Evolutionary conservation across 1,140 invertebrate species (phyloP).

Genomic region (Holotrichia oblita): DNA sequence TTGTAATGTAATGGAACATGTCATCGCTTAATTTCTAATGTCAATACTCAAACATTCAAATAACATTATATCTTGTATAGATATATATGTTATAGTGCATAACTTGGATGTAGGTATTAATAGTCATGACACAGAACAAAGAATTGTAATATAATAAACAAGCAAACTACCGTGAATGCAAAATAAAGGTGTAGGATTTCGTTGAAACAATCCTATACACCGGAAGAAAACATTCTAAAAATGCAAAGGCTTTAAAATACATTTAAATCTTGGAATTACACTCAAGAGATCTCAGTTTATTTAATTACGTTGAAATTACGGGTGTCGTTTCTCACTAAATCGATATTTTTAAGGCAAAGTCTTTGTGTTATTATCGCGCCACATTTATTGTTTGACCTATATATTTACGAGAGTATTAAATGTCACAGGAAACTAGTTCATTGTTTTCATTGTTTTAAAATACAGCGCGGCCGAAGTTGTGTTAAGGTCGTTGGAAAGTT

Average conservation of each 20-base stretch:
- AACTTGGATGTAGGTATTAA: too few species aligned
- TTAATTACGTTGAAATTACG: neutral
- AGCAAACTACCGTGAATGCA: neutral
- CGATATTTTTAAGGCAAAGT: slow-evolving; percentile 28
- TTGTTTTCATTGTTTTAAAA: neutral
- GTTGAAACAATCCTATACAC: neutral
- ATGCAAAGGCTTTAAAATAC: neutral
- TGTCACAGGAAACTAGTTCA: neutral
- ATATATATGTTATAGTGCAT: too few species aligned
- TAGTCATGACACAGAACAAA: too few species aligned
- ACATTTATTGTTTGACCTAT: neutral
- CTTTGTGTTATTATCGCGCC: neutral
- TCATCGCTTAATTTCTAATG: neutral
- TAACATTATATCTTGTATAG: neutral
- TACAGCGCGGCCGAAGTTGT: neutral
- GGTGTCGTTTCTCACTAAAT: neutral
- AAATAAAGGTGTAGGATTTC: neutral
- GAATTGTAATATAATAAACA: too few species aligned
- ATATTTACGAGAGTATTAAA: neutral
- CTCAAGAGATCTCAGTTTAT: neutral
- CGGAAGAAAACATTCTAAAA: neutral
- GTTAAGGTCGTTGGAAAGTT: neutral
- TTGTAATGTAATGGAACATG: neutral
- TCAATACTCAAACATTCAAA: neutral
- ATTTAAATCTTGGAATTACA: neutral